Percentiles rank a stretch among this genome's conserved stretches.
phyloP scores from a whole-genome alignment of 2,113 vertebrate genomes.

The Centrocercus urophasianus region DNA sequence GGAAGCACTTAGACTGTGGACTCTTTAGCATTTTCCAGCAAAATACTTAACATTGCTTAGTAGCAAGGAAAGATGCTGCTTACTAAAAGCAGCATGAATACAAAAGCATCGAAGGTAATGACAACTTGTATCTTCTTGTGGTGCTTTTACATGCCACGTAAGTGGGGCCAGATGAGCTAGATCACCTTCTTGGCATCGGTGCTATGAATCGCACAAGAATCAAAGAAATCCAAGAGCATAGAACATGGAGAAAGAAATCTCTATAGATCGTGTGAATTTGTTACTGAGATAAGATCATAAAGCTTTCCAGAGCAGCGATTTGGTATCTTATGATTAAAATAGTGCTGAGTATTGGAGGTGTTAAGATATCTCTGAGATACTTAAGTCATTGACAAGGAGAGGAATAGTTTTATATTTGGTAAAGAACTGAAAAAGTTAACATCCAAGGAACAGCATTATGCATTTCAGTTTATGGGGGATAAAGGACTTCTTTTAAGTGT shows the following conservation, averaged over 20 bases:
- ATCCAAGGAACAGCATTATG: neutral
- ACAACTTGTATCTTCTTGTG: neutral
- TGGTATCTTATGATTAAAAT: neutral
- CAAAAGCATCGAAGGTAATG: neutral
- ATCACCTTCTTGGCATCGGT: neutral
- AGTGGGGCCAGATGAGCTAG: neutral
- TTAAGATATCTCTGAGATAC: neutral
- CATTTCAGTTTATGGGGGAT: neutral
- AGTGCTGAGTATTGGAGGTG: neutral
- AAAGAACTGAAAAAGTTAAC: neutral
- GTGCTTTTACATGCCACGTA: fast-evolving
- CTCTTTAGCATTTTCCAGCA: neutral
- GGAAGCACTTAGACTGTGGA: neutral
- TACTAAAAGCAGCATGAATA: neutral
- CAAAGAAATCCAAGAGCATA: neutral
- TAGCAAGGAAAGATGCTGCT: neutral
- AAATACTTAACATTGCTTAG: neutral
- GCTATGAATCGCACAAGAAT: neutral
- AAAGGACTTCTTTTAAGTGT: neutral
- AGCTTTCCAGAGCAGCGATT: neutral
- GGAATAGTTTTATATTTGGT: neutral
- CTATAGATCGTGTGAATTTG: neutral
- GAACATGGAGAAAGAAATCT: neutral
- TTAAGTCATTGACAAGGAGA: neutral
- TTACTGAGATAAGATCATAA: neutral